Evolutionary conservation across 2,888 invertebrate species (phyloP).

Genomic region (Arge pagana): DNA sequence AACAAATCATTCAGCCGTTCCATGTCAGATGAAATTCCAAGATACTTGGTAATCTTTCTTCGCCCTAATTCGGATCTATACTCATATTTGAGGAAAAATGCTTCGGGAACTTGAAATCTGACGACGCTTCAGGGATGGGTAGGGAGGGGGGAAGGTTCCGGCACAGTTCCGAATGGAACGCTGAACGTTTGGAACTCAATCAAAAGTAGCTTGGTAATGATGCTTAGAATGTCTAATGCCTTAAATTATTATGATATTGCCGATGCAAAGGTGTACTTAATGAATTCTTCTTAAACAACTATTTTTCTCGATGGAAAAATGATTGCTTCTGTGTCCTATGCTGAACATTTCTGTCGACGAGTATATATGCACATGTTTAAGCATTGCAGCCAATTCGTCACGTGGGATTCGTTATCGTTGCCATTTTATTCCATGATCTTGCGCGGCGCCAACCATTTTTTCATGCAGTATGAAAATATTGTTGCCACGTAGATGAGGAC

Average conservation of each 20-base stretch:
- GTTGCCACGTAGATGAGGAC: conserved; percentile 89
- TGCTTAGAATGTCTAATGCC: conserved; percentile 25
- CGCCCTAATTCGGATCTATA: not conserved
- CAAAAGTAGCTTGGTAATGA: conserved; percentile 52
- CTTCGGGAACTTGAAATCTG: not conserved
- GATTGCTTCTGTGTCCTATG: conserved; percentile 12
- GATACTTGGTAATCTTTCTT: too few relatives aligned
- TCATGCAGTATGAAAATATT: conserved; percentile 91
- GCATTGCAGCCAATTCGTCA: conserved; percentile 7
- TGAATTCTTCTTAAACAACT: conserved; percentile 14
- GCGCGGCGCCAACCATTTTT: conserved; percentile 85
- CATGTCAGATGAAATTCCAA: conserved; percentile 4
- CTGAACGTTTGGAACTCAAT: conserved; percentile 51
- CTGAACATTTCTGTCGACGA: conserved; percentile 10
- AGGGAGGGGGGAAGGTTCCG: too few relatives aligned
- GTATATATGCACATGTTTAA: too few relatives aligned
- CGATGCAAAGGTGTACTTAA: conserved; percentile 17
- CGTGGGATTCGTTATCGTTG: conserved; percentile 15
- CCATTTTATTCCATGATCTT: conserved; percentile 74
- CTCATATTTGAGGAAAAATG: not conserved
- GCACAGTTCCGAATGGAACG: conserved; percentile 9
- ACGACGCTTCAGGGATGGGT: too few relatives aligned
- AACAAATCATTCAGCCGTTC: conserved; percentile 43
- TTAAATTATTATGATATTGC: conserved; percentile 13
- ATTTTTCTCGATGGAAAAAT: conserved; percentile 2